These are phyloP conservation scores for Cacatua alba DNA, from an alignment of 2,113 vertebrate species.

Conservation along the genomic window DNA sequence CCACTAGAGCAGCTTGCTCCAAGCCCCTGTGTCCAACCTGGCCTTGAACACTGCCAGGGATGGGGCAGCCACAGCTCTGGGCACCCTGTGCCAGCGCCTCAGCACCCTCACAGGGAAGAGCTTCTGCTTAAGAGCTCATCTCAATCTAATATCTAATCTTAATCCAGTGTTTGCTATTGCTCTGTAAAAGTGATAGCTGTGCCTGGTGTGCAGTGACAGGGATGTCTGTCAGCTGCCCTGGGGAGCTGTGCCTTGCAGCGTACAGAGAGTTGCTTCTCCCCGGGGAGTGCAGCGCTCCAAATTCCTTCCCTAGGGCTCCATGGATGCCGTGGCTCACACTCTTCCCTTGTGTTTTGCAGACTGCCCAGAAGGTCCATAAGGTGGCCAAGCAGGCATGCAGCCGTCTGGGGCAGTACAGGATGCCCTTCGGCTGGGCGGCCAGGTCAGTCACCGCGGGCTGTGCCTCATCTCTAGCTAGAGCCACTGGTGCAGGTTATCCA, in stretches of 20 bases:
- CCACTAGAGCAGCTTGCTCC: no score
- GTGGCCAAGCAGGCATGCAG: constrained; percentile 92
- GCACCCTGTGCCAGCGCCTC: neutral
- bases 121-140: neutral
- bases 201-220: neutral
- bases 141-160: neutral
- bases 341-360: constrained; percentile 74
- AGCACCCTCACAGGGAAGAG: neutral
- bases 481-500: neutral
- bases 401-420: constrained; percentile 91
- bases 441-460: constrained; percentile 78
- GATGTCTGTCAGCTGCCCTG: neutral
- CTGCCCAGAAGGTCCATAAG: constrained; percentile 94
- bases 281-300: rapidly evolving
- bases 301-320: neutral
- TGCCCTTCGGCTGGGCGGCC: constrained; percentile 97
- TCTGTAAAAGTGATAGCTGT: neutral
- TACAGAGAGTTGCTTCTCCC: rapidly evolving
- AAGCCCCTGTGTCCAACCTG: no score
- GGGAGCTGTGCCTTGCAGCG: no score
- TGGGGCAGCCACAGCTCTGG: neutral
- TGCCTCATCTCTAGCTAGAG: neutral
- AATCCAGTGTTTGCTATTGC: neutral
- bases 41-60: no score
- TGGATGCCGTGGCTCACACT: rapidly evolving